Evolutionary conservation across 2,113 vertebrate genomes (phyloP), one percentile per base, ranked within the genome.

Genomic region (Bucco capensis): DNA sequence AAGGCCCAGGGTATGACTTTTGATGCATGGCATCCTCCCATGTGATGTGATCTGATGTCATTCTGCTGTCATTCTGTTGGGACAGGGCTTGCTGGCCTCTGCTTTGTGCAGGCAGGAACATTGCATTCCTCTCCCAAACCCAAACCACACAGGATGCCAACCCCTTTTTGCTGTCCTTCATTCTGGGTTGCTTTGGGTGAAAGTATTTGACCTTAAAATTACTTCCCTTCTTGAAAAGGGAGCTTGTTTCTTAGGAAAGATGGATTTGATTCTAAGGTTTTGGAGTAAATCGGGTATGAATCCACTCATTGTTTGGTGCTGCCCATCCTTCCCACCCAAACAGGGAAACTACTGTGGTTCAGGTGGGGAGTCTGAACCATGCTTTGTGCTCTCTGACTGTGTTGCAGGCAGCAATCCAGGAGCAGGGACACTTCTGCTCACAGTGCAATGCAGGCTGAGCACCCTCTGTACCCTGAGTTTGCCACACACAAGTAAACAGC

Each of bases 171-270:
- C 74, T 88, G n/a, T 82, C 82, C 61, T 93, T 91, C 77, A 18
- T 54, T 89, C 62, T 50, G 10, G 33, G 42, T 66, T 73, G 50
- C 60, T 77, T 77, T 21, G n/a, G 64, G 60, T 84, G 72, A 61
- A 94, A 89, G 31, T 67, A 78, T 67, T 93, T 94, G 91, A 94
- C 88, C 91, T 89, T 65, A 89, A 80, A n/a, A n/a, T 85, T 44
- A 78, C 81, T 91, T 54, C 64, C 50, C 21, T 44, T 58, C 67
- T 90, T 88, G 71, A 88, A 90, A 92, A 49, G 51, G 40, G n/a
- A 76, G 37, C 65, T 91, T 95, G 91, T 96, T 83, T 85, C 85
- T 92, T 44, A 10, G 28, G 56, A 80, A 74, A 28, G 61, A 31
- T 19, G 30, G 53, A 76, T 67, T 77, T 92, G 57, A 73, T 82